phyloP scores from a whole-genome alignment of 2,113 vertebrate species.

The Austrofundulus limnaeus region DNA sequence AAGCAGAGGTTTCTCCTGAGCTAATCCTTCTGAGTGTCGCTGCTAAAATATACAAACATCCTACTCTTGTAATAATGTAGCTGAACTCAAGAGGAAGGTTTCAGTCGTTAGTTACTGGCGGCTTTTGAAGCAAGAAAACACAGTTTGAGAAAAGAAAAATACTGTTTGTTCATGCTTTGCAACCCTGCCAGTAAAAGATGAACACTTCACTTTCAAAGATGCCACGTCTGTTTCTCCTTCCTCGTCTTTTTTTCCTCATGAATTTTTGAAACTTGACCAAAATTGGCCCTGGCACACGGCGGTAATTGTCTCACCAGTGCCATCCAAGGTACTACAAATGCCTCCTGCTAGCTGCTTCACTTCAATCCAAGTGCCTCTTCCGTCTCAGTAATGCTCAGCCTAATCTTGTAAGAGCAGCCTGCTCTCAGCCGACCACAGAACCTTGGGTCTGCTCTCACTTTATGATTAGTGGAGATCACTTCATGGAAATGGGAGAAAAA shows the following conservation, averaged over 20 bases:
- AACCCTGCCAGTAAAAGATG: slow-evolving; percentile 13
- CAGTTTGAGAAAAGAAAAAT: slow-evolving; percentile 6
- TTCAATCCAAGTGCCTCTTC: slow-evolving; percentile 42
- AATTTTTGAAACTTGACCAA: slow-evolving; percentile 12
- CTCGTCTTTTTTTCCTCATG: slow-evolving; percentile 17
- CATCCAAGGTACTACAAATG: slow-evolving; percentile 28
- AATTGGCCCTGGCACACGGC: slow-evolving; percentile 24
- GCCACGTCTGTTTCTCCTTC: slow-evolving; percentile 4
- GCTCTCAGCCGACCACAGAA: slow-evolving; percentile 38
- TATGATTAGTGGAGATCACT: slow-evolving; percentile 54
- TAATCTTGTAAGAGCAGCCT: slow-evolving; percentile 49
- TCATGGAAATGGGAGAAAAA: slow-evolving; percentile 27
- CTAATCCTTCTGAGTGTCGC: not conserved
- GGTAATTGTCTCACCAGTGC: slow-evolving; percentile 40
- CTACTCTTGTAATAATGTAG: not conserved
- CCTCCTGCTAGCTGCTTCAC: slow-evolving; percentile 34
- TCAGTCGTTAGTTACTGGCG: slow-evolving; percentile 2
- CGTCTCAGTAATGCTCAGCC: slow-evolving; percentile 28
- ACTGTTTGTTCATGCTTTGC: slow-evolving; percentile 21
- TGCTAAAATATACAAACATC: not conserved
- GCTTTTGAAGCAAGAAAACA: slow-evolving; percentile 34
- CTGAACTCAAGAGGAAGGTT: slow-evolving; percentile 18
- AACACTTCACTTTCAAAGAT: slow-evolving; percentile 31
- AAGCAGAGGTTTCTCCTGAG: not conserved
- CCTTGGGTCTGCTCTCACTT: slow-evolving; percentile 34